Evolutionary conservation across 2,797 vertebrate species (phyloP).

Genomic region (Gymnoscopelus microlampas): DNA sequence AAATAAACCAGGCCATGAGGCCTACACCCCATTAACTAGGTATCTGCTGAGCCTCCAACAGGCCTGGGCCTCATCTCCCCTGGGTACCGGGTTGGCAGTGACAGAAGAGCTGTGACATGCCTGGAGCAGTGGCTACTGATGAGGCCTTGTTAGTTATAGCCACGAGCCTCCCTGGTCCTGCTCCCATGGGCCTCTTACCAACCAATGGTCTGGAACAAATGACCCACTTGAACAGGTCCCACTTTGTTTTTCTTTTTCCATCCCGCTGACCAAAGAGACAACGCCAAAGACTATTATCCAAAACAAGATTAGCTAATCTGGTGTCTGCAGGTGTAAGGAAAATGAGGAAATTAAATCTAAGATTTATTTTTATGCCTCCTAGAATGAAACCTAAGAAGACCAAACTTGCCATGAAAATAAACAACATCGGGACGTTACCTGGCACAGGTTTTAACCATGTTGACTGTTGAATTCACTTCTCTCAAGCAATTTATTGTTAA

Average conservation of each 20-base stretch:
- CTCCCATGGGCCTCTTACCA: conserved; percentile 18
- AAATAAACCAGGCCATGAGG: background rate
- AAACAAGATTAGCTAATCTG: background rate
- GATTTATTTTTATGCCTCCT: no score
- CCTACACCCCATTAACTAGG: conserved; percentile 4
- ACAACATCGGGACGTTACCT: no score
- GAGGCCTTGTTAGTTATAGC: conserved; percentile 31
- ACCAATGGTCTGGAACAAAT: conserved; percentile 54
- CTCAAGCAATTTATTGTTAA: no score
- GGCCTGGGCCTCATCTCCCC: conserved; percentile 29
- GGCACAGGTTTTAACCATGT: no score
- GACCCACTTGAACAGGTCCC: conserved; percentile 51
- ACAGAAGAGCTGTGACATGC: conserved; percentile 37
- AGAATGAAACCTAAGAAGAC: no score
- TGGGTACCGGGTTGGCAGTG: conserved; percentile 35
- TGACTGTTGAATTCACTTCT: no score
- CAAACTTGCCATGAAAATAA: no score
- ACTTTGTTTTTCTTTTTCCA: conserved; percentile 44
- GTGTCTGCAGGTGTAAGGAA: no score
- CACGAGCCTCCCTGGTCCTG: conserved; percentile 28
- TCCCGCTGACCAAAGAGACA: conserved; percentile 25
- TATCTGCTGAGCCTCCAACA: conserved; percentile 27
- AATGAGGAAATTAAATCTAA: no score
- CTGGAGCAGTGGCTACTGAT: conserved; percentile 42
- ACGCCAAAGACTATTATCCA: background rate